A percentile compares a stretch with the other conserved stretches of the same genome.
Conservation (phyloP, 2,888 invertebrate species). For the Trachelus tabidus region DNA sequence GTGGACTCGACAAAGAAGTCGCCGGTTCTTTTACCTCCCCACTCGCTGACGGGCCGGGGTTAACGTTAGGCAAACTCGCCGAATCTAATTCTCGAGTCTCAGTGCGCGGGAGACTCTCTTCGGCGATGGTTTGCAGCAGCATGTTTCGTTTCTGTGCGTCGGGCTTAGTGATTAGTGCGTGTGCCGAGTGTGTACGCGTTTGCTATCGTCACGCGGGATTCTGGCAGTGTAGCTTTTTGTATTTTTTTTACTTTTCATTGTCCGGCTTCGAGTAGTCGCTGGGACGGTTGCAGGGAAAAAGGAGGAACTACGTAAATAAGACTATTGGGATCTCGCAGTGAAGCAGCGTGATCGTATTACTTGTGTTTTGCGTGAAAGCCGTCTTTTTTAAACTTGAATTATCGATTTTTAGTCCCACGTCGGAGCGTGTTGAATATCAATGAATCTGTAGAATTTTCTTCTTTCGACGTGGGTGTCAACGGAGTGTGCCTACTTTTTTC, state of each 20-base stretch:
- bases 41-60: conserved; percentile 16
- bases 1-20: neutral
- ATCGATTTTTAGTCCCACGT: neutral
- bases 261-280: neutral
- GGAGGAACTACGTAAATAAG: neutral
- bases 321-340: neutral
- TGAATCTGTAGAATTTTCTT: too few species aligned
- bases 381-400: neutral
- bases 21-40: conserved; percentile 3
- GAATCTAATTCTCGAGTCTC: conserved; percentile 14
- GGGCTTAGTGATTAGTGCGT: neutral
- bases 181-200: neutral
- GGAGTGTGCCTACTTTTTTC: neutral
- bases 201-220: neutral
- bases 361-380: neutral
- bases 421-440: too few species aligned
- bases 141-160: neutral
- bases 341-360: neutral
- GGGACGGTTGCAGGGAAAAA: neutral
- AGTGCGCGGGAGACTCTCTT: conserved; percentile 25
- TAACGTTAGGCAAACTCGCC: conserved; percentile 28
- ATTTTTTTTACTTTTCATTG: neutral
- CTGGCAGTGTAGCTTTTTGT: neutral
- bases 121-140: neutral
- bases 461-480: neutral